Evolutionary conservation across 2,113 vertebrate species (phyloP), one percentile per base, ranked within the genome.

Genomic region (Odocoileus hemionus): DNA sequence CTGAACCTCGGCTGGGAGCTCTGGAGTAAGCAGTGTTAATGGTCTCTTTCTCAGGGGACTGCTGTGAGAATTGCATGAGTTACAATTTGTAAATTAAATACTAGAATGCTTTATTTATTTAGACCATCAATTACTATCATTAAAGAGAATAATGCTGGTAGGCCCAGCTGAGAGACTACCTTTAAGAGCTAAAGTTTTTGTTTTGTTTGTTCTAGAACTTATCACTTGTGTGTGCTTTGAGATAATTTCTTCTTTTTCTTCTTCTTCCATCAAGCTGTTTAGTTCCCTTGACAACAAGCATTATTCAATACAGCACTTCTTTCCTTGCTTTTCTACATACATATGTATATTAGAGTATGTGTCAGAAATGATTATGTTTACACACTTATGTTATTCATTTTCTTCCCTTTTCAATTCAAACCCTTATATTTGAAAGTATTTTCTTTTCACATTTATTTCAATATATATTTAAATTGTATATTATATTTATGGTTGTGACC

Each of bases 71-170:
- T n/a, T 87, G n/a, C 7, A 55, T 36, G 16, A 36, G 17, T 39
- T 79, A 92, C 74, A 39, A 82, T 43, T 61, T 89, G 19, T 43
- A 86, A 96, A 91, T 76, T 91, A 86, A 96, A 89, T 17, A 90
- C 7, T 50, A 87, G 3, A 92, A 74, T 74, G 26, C 30, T 89
- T 90, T 95, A 74, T 93, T 89, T 86, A 92, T 36, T 84, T 91
- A 94, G 33, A 90, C 36, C 28, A 90, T 80, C 28, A 19, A 30
- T 80, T 88, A 87, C 91, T 89, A 70, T 90, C 91, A 74, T 94
- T 91, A 90, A 64, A 50, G 11, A 78, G 3, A 61, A 55, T 57
- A 94, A 84, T 26, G 5, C 12, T 87, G 1, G 30, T 91, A 74
- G 15, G 13, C 5, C 5, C 11, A 94, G 13, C 15, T 85, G n/a